Conservation (phyloP, 2,113 vertebrate species). For the Piprites chloris region DNA sequence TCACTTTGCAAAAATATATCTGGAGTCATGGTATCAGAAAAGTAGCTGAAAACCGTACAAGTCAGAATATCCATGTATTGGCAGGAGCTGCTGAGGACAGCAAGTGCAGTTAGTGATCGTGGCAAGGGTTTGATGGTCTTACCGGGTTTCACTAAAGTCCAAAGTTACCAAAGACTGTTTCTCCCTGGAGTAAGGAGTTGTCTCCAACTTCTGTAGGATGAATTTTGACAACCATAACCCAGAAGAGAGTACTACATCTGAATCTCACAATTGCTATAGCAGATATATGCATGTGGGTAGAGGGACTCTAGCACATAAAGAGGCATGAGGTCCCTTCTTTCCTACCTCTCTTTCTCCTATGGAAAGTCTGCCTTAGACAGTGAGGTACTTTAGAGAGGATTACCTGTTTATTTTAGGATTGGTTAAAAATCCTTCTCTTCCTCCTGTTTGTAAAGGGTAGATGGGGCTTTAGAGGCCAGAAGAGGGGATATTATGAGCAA, state of each 20-base stretch:
- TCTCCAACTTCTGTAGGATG: neutral
- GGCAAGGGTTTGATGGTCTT: neutral
- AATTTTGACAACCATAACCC: neutral
- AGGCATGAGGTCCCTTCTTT: neutral
- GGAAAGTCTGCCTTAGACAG: neutral
- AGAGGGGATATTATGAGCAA: neutral
- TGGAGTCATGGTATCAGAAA: neutral
- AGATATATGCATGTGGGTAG: neutral
- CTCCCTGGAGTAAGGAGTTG: neutral
- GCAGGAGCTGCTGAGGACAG: neutral
- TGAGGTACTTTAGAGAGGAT: neutral
- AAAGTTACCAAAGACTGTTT: neutral
- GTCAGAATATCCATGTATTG: neutral
- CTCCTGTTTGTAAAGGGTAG: neutral
- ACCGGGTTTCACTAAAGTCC: fast-evolving
- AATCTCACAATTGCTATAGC: neutral
- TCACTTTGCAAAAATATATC: neutral
- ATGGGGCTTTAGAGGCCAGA: neutral
- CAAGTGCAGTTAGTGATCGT: neutral
- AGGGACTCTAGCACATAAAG: neutral
- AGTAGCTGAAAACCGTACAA: neutral
- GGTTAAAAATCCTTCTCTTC: neutral
- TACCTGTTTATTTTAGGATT: neutral
- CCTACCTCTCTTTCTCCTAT: neutral
- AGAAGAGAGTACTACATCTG: neutral